Base-by-base conservation (phyloP, 2,797 vertebrate species). In the Sebastes alutus region DNA sequence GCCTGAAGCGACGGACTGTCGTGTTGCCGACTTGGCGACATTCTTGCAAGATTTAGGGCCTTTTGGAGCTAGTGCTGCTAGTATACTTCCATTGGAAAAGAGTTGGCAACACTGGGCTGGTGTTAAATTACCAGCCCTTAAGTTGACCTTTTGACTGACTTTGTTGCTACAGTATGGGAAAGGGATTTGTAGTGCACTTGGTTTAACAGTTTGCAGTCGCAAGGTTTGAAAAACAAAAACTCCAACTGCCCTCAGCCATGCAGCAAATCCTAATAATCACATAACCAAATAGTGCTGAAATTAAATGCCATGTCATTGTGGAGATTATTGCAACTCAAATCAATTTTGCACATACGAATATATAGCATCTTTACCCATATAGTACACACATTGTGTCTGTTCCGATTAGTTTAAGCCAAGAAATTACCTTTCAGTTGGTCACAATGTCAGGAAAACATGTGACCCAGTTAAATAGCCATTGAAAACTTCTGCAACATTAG, bases 351-450 rank as follows among this genome's bases (percentile, higher is more conserved):
- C 14, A n/a, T 16, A 16, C 1, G 6, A 4, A 30, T 33, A 25
- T 75, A 29, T 55, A 7, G 1, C 3, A 23, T 69, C 22, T 52
- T 1, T 29, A 27, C 32, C 6, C 35, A 30, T 58, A 25, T 32
- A 6, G 3, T 2, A n/a, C 49, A 65, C 14, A 60, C 22, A 27
- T 23, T 46, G 46, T 27, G 16, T 29, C 18, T 7, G 2, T 64
- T 33, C 12, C 14, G 30, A 73, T 69, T 27, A 38, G 33, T 64
- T 16, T 35, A 2, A 56, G n/a, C 20, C 49, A 46, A 20, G 11
- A 80, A 20, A 52, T 23, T 77, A 23, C 22, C 8, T 8, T 16
- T 62, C 55, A 80, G 23, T 78, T 35, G 49, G 64, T 79, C 62
- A 80, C 58, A 56, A 55, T 75, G 46, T 72, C 62, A 63, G 23